Conservation (phyloP, 2,888 invertebrate species). For the Dusona sp. region DNA sequence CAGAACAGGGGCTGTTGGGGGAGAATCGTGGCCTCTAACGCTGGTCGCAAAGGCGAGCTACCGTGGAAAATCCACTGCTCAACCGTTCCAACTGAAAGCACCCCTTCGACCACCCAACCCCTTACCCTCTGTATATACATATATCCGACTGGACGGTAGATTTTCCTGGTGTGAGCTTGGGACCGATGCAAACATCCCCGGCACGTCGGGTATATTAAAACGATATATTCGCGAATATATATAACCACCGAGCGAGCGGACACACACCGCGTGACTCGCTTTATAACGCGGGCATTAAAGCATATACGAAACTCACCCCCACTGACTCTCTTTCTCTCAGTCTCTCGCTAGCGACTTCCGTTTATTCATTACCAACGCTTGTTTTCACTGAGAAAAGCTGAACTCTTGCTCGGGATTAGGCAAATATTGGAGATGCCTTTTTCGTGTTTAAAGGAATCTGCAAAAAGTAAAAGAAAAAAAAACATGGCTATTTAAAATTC, state of each 20-base stretch:
- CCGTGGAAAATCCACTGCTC: conserved; percentile 67
- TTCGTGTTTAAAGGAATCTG: neutral
- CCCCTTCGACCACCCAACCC: conserved; percentile 46
- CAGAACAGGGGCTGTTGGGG: conserved; percentile 53
- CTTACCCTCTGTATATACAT: conserved; percentile 62
- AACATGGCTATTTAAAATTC: neutral
- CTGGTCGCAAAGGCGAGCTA: conserved; percentile 60
- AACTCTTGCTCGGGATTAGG: conserved; percentile 20
- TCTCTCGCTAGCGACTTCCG: conserved; percentile 27
- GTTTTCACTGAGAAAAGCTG: conserved; percentile 42
- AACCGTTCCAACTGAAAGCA: conserved; percentile 58
- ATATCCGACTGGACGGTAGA: conserved; percentile 71
- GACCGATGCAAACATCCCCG: conserved; percentile 78
- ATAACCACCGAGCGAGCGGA: conserved; percentile 12
- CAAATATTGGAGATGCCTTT: conserved; percentile 21
- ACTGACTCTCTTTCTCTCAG: neutral
- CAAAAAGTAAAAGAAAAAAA: neutral
- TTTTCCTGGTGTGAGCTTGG: conserved; percentile 76
- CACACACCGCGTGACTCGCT: conserved; percentile 55
- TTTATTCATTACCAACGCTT: conserved; percentile 55
- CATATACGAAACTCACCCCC: conserved; percentile 24
- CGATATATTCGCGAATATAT: conserved; percentile 77
- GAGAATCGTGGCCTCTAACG: conserved; percentile 20
- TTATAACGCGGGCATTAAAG: conserved; percentile 59
- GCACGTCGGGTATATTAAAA: conserved; percentile 78